Percentiles rank a stretch among this genome's conserved stretches.
These are phyloP conservation scores for Lasioglossum morio DNA, from an alignment of 2,888 invertebrate species.

Conservation along the genomic window DNA sequence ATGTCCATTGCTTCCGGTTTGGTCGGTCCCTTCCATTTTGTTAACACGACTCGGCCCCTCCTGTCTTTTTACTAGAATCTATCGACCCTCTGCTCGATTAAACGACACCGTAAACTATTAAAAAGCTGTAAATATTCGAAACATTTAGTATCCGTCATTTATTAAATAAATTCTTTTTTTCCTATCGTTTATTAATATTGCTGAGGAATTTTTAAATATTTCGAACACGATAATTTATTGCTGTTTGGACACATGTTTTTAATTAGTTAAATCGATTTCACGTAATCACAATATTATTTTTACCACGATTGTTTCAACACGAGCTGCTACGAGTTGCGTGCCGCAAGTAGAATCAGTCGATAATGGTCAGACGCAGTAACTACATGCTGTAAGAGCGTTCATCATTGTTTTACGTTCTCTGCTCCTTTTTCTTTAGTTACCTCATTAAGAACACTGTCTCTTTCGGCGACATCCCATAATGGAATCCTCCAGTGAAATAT, in stretches of 20 bases:
- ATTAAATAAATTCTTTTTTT: too few relatives aligned
- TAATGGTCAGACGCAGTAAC: not conserved
- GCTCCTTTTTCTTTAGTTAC: not conserved
- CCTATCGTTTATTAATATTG: too few relatives aligned
- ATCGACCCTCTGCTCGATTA: not conserved
- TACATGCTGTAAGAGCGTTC: not conserved
- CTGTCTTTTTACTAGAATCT: not conserved
- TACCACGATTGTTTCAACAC: not conserved
- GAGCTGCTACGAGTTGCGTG: not conserved
- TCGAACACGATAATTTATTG: not conserved
- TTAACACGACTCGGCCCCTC: constrained; percentile 21
- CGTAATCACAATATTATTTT: not conserved
- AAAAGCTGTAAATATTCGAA: not conserved
- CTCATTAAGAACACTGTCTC: not conserved
- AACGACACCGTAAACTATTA: not conserved
- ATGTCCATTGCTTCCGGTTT: constrained; percentile 46
- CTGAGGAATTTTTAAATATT: not conserved
- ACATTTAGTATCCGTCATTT: not conserved
- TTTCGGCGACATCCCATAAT: not conserved
- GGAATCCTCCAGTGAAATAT: not conserved
- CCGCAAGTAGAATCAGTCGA: not conserved
- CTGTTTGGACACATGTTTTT: not conserved
- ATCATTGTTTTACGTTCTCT: not conserved
- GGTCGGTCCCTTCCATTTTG: constrained; percentile 22
- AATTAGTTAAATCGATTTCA: not conserved